Conservation (phyloP, 2,888 invertebrate genomes). For the Brachyptera putata region DNA sequence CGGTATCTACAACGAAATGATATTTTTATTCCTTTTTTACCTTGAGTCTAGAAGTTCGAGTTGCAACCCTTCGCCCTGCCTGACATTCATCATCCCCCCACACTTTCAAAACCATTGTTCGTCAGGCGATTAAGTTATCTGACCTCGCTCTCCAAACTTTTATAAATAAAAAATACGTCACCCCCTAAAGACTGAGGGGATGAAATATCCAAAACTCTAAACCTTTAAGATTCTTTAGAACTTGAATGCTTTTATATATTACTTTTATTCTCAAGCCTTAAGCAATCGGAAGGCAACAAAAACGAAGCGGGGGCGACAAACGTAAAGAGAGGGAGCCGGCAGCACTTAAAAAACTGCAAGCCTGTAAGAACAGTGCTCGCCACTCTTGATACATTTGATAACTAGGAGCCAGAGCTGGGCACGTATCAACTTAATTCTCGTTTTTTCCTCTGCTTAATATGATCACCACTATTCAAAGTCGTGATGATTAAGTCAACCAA, state of each 20-base stretch:
- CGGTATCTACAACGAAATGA: constrained; percentile 6
- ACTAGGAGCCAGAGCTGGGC: neutral
- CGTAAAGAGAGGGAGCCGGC: neutral
- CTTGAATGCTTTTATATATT: neutral
- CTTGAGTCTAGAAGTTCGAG: constrained; percentile 11
- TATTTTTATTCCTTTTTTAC: neutral
- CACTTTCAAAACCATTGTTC: constrained; percentile 31
- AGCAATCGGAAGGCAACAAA: constrained; percentile 2
- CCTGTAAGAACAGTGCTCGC: neutral
- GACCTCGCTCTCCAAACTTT: constrained; percentile 23
- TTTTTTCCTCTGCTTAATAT: too few relatives aligned
- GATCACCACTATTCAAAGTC: neutral
- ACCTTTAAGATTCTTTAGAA: neutral
- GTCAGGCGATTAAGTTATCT: constrained; percentile 31
- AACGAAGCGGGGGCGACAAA: neutral
- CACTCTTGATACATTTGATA: constrained; percentile 5
- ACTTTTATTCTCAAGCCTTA: neutral
- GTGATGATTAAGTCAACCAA: too few relatives aligned
- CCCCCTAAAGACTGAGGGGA: constrained; percentile 12
- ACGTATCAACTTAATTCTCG: neutral
- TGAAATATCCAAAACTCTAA: constrained; percentile 10
- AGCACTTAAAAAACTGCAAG: constrained; percentile 7
- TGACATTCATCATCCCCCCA: constrained; percentile 31
- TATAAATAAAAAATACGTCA: neutral
- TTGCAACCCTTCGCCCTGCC: constrained; percentile 14